A percentile compares a stretch with the other conserved stretches of the same genome.
These are phyloP conservation scores for Tetraneura akinire DNA, from an alignment of 1,140 invertebrate species.

Conservation along the genomic window DNA sequence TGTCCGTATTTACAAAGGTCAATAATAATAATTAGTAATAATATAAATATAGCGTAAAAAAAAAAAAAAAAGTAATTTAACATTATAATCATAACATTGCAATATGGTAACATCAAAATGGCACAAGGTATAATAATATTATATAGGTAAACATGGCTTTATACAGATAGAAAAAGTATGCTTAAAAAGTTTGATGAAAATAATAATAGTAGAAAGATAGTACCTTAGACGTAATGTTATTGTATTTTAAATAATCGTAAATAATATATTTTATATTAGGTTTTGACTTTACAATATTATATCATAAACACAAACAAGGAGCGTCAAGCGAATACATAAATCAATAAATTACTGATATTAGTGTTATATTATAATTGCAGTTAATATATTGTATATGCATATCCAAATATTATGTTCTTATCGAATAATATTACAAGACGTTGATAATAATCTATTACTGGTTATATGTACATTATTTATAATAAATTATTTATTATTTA, in stretches of 20 bases:
- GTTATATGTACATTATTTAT: neutral
- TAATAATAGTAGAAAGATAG: constrained; percentile 14
- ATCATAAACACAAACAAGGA: constrained; percentile 18
- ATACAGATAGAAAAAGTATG: constrained; percentile 16
- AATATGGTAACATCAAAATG: constrained; percentile 43
- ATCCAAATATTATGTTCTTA: neutral
- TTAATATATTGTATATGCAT: neutral
- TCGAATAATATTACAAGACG: neutral
- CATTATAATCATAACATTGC: constrained; percentile 21
- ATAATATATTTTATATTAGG: constrained; percentile 3
- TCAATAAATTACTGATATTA: neutral
- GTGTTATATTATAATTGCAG: neutral
- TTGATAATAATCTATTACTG: neutral
- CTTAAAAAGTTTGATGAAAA: constrained; percentile 15
- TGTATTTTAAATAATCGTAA: neutral
- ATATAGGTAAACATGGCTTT: constrained; percentile 35
- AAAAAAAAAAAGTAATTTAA: neutral
- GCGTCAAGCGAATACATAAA: constrained; percentile 13
- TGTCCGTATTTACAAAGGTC: constrained; percentile 38
- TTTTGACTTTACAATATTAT: neutral
- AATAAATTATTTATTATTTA: neutral
- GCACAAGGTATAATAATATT: too few species aligned
- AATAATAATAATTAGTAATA: constrained; percentile 27
- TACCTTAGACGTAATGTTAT: neutral
- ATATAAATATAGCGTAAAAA: constrained; percentile 18